Percentiles rank a stretch among this genome's conserved stretches.
Conservation (phyloP, 37 sponge, comb jelly and placozoan genomes). For the Tethya wilhelma region DNA sequence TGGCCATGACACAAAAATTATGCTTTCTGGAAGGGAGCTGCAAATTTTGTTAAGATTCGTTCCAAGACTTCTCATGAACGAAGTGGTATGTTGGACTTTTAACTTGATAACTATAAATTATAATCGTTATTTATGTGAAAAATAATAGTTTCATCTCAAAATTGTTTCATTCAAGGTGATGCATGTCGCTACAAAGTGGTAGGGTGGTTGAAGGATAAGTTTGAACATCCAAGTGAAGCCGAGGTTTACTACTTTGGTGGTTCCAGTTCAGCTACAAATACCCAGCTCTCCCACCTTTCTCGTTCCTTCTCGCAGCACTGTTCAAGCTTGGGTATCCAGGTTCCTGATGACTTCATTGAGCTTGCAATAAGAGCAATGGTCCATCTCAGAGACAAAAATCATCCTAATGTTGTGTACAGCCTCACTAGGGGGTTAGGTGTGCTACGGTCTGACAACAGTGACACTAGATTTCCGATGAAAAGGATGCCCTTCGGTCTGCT, state of each 20-base stretch:
- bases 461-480: constrained; percentile 6
- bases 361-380: constrained; percentile 15
- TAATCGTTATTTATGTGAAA: not conserved
- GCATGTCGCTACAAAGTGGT: constrained; percentile 24
- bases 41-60: not conserved
- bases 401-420: constrained; percentile 19
- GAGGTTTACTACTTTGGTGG: not conserved
- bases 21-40: not conserved
- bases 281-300: not conserved
- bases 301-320: not conserved
- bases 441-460: constrained; percentile 10
- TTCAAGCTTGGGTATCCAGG: not conserved
- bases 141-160: too few relatives aligned
- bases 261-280: not conserved
- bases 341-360: constrained; percentile 15
- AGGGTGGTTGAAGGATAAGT: not conserved
- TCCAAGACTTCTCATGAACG: not conserved
- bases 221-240: constrained; percentile 12
- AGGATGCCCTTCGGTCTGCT: constrained; percentile 44
- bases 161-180: constrained; percentile 7
- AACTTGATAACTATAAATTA: not conserved
- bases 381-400: not conserved
- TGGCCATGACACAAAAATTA: not conserved
- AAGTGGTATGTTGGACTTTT: not conserved
- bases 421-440: constrained; percentile 10